phyloP scores from a whole-genome alignment of 92 coral and sea anemone genomes.

The Phymanthus crucifer region DNA sequence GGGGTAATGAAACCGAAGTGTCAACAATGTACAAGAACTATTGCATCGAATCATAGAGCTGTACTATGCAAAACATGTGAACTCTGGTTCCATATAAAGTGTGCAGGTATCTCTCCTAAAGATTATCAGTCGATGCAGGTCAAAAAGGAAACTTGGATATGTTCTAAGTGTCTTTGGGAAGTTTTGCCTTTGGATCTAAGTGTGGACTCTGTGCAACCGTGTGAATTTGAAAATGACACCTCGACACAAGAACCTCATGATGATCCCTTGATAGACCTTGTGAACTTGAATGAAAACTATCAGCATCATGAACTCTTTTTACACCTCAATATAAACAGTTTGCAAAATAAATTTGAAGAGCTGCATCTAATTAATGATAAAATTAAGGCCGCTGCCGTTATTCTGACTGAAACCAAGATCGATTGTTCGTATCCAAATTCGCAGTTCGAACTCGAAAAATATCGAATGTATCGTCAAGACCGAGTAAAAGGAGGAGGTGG shows the following conservation, averaged over 20 bases:
- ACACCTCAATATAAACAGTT: constrained; percentile 3
- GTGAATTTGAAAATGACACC: neutral
- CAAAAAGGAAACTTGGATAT: neutral
- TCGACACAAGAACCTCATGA: neutral
- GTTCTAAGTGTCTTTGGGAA: constrained; percentile 11
- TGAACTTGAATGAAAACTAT: neutral
- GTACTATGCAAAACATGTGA: constrained; percentile 22
- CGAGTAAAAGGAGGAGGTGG: neutral
- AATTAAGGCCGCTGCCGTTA: neutral
- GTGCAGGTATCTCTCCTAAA: constrained; percentile 25
- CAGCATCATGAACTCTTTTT: neutral
- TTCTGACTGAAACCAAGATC: constrained; percentile 16
- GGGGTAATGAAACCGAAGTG: neutral
- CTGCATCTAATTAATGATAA: neutral
- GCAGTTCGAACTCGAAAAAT: neutral
- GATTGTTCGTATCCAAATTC: neutral
- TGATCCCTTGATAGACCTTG: neutral
- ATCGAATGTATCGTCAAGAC: neutral
- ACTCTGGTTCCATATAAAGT: constrained; percentile 25
- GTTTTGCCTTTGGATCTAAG: constrained; percentile 21
- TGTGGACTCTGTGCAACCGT: neutral
- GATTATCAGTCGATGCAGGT: constrained; percentile 15
- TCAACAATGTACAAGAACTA: constrained; percentile 28
- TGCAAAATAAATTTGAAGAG: constrained; percentile 5
- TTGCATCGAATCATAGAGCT: constrained; percentile 17